These are phyloP conservation scores for Maccullochella peelii DNA, from an alignment of 2,113 vertebrate genomes.

Conservation along the genomic window DNA sequence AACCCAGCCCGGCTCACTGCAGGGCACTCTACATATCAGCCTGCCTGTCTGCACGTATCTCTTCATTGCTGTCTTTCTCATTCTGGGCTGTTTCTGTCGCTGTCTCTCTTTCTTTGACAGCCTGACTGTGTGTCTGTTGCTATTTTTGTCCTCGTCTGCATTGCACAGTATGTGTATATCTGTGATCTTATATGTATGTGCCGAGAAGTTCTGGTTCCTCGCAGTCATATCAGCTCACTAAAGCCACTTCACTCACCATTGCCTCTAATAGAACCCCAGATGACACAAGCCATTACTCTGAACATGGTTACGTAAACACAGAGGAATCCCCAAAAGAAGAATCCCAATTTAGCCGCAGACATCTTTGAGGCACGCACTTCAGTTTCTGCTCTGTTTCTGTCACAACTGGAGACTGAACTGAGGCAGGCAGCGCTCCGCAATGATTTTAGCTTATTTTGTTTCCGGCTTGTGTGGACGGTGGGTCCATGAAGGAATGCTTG, in stretches of 20 bases:
- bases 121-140: slow-evolving; percentile 47
- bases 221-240: slow-evolving; percentile 29
- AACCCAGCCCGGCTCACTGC: slow-evolving; percentile 37
- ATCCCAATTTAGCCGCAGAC: slow-evolving; percentile 53
- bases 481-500: slow-evolving; percentile 59
- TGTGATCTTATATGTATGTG: slow-evolving; percentile 5
- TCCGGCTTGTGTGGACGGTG: slow-evolving; percentile 31
- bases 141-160: slow-evolving; percentile 59
- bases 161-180: slow-evolving; percentile 18
- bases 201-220: slow-evolving; percentile 24
- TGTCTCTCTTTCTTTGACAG: slow-evolving; percentile 37
- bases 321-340: slow-evolving; percentile 60
- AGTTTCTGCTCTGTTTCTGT: slow-evolving; percentile 24
- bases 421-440: slow-evolving; percentile 23
- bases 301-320: slow-evolving; percentile 50
- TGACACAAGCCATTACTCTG: slow-evolving; percentile 50
- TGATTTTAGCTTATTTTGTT: slow-evolving; percentile 41
- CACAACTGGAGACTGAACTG: slow-evolving; percentile 25
- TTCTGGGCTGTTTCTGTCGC: slow-evolving; percentile 6
- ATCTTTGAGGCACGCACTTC: slow-evolving; percentile 34
- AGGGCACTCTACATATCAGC: slow-evolving; percentile 37
- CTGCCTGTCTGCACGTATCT: slow-evolving; percentile 50
- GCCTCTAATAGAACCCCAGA: slow-evolving; percentile 46
- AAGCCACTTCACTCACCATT: slow-evolving; percentile 40
- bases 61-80: slow-evolving; percentile 26